Percentiles rank a stretch among this genome's conserved stretches.
These are phyloP conservation scores for Mythimna albipuncta DNA, from an alignment of 2,888 invertebrate species.

Conservation along the genomic window DNA sequence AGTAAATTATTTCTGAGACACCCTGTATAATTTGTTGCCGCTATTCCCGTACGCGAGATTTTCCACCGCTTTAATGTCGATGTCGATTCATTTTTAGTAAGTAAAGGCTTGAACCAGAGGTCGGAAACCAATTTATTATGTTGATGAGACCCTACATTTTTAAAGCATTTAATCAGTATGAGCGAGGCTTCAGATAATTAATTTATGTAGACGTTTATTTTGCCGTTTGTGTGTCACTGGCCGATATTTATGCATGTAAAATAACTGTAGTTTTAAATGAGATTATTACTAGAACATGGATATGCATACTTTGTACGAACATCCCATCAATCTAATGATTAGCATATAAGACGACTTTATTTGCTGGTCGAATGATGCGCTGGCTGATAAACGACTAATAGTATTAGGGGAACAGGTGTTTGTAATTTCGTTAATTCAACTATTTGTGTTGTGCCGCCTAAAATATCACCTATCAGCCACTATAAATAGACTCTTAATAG, in stretches of 20 bases:
- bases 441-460: slow-evolving; percentile 41
- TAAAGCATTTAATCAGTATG: slow-evolving; percentile 39
- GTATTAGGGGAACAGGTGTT: slow-evolving; percentile 56
- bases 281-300: slow-evolving; percentile 39
- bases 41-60: slow-evolving; percentile 53
- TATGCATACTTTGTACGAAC: slow-evolving; percentile 36
- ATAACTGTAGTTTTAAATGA: slow-evolving; percentile 53
- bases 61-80: slow-evolving; percentile 38
- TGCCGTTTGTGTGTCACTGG: slow-evolving; percentile 47
- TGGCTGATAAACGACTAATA: slow-evolving; percentile 36
- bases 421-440: slow-evolving; percentile 55
- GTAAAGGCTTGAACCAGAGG: slow-evolving; percentile 38
- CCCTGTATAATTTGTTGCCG: slow-evolving; percentile 62
- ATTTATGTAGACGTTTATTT: slow-evolving; percentile 55
- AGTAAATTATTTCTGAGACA: no score
- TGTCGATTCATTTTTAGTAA: slow-evolving; percentile 54
- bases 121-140: slow-evolving; percentile 49
- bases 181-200: slow-evolving; percentile 45
- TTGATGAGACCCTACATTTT: slow-evolving; percentile 44
- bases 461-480: slow-evolving; percentile 56
- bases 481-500: slow-evolving; percentile 71
- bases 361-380: slow-evolving; percentile 36
- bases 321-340: slow-evolving; percentile 58
- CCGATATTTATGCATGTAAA: slow-evolving; percentile 49
- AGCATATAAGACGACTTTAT: slow-evolving; percentile 55